Conservation (phyloP, 2,113 vertebrate species). For the Urocynchramus pylzowi region DNA sequence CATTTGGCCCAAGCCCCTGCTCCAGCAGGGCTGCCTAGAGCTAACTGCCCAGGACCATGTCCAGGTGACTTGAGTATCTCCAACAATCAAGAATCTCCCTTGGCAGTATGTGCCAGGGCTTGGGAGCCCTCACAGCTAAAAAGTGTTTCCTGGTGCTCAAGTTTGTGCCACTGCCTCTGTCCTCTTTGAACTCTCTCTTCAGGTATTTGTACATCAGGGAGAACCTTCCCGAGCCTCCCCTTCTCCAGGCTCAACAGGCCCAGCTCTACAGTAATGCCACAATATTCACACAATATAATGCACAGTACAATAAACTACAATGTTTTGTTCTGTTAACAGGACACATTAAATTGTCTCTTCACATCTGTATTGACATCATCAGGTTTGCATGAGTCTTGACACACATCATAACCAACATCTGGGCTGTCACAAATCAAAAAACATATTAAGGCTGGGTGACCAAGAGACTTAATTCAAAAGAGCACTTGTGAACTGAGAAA, state of each 20-base stretch:
- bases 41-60: background rate
- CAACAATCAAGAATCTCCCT: background rate
- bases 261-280: background rate
- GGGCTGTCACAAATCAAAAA: background rate
- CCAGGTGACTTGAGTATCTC: background rate
- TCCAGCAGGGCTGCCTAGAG: background rate
- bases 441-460: background rate
- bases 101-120: background rate
- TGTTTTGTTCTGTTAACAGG: background rate
- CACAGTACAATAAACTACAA: background rate
- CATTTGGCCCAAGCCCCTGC: background rate
- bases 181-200: background rate
- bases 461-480: background rate
- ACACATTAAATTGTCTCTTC: background rate
- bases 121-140: fast-evolving
- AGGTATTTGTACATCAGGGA: background rate
- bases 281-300: background rate
- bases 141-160: background rate
- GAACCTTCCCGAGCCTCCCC: background rate
- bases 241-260: background rate
- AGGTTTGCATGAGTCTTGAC: background rate
- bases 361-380: background rate
- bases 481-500: background rate
- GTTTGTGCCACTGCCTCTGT: background rate
- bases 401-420: background rate